A percentile compares a stretch with the other conserved stretches of the same genome.
Evolutionary conservation across 1,140 invertebrate genomes (phyloP).

Genomic region (Drusus annulatus): DNA sequence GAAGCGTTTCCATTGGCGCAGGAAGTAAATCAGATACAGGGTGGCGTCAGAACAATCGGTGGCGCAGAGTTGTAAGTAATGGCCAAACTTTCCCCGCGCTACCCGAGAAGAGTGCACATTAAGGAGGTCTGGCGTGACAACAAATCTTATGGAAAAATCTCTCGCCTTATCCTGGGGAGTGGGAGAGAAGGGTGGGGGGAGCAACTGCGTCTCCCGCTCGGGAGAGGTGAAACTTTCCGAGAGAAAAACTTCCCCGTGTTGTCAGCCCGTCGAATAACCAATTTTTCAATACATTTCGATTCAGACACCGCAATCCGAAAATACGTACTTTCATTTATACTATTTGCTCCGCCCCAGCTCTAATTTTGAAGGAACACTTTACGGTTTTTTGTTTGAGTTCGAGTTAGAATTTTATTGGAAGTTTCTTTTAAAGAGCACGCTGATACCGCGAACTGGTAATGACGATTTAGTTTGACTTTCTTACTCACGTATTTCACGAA

Average conservation of each 20-base stretch:
- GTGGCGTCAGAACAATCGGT: conserved; percentile 40
- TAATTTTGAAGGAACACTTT: conserved; percentile 11
- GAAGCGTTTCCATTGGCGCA: background rate
- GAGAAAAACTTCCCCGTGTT: conserved; percentile 31
- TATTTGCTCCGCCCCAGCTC: background rate
- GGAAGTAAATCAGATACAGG: conserved; percentile 47
- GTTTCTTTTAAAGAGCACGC: too few relatives aligned
- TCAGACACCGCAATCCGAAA: conserved; percentile 30
- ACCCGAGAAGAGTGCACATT: conserved; percentile 71
- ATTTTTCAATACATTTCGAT: conserved; percentile 41
- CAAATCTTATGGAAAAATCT: conserved; percentile 72
- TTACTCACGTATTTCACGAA: too few relatives aligned
- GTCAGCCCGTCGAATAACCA: conserved; percentile 36
- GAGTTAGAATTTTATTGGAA: too few relatives aligned
- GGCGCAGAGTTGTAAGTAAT: conserved; percentile 59
- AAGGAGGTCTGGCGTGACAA: conserved; percentile 73
- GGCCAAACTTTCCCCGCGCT: conserved; percentile 65
- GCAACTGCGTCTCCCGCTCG: background rate
- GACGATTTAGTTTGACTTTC: too few relatives aligned
- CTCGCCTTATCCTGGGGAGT: conserved; percentile 13
- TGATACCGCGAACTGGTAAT: too few relatives aligned
- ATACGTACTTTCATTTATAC: conserved; percentile 7
- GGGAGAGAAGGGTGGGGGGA: background rate
- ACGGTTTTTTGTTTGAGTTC: too few relatives aligned
- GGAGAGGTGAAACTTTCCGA: conserved; percentile 13